Evolutionary conservation across 1,140 invertebrate genomes (phyloP), one percentile per base, ranked within the genome.

Genomic region (Carposina sasakii): DNA sequence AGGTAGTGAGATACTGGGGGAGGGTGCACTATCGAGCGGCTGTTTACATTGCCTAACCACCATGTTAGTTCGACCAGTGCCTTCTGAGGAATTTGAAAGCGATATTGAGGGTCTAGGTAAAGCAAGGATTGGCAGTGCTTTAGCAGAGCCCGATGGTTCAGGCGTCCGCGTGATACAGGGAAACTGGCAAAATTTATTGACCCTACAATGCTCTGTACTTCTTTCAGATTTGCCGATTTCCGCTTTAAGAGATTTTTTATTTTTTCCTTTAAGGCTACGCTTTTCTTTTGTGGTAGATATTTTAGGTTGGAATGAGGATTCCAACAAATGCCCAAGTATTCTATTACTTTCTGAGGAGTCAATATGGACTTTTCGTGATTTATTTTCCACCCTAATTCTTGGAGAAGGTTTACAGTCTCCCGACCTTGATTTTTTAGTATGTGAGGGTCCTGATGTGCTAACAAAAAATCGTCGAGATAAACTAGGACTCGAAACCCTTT

Each of bases 341-440:
- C 13, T 13, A 36, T 36, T n/a, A 17, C 16, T 17, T 16, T 36
- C 3, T 16, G 12, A 16, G 33, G 33, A 16, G 19, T 16, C 2
- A 36, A 16, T 8, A 9, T 17, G 8, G 33, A 36, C 16, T 36
- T 36, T 16, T 10, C 36, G 36, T 34, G 42, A 24, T 54, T 54
- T 34, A 54, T 21, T 24, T 48, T 22, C 52, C 45, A 48, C 3
- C 52, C 52, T n/a, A 54, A 30, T 12, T 12, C 12, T 23, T 42
- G 28, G 2, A 54, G 33, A 10, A 16, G 41, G 1, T 17, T 30
- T n/a, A 36, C 19, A 19, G 33, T 16, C 16, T 36, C 33, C 16
- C 9, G 33, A 36, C 13, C 33, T 36, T 36, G 33, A 16, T 1
- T 16, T 10, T 2, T 13, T 16, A 36, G 16, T 10, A 13, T n/a